Evolutionary conservation across 2,888 invertebrate species (phyloP), one percentile per base, ranked within the genome.

Genomic region (Caenorhabditis japonica): DNA sequence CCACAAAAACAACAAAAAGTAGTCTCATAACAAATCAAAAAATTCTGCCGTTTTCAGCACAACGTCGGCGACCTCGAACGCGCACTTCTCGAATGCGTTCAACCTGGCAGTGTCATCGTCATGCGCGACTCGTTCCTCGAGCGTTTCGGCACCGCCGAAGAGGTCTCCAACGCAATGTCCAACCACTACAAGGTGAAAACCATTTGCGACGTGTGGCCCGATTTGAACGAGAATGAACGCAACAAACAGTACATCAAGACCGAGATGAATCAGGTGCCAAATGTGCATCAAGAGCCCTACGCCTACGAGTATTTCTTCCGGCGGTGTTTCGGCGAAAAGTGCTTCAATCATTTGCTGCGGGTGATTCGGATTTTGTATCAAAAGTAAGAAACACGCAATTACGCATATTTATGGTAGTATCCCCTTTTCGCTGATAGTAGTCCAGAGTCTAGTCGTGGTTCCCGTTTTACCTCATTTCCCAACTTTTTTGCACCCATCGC

Each of bases 281-380:
- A 70, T 19, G 69, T 60, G 49, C 64, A 58, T 1, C 68, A 64
- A 34, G 79, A 79, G 41, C 77, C 79, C 2, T 77, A 75, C 38
- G 79, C 74, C 30, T 77, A 77, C 39, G 79, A 79, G 55, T 79
- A 79, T 36, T 75, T 73, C 41, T 79, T 79, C 68, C 79, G 79
- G 17, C 75, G 79, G 1, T 69, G 61, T 30, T 73, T 66, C 19
- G 33, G 49, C 2, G 56, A 68, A 27, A 73, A 74, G 33, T 77
- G 75, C 21, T 79, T 79, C 68, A 77, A 79, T 47, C 70, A 77
- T 36, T 34, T 77, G 8, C 55, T 79, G 7, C 46, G 64, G 46
- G 71, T 70, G 13, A 77, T 79, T 36, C 73, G 79, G 13, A 53
- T 76, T 5, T 62, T 79, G n/a, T 79, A 79, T 36, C 66, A 62